A percentile compares a stretch with the other conserved stretches of the same genome.
Conservation (phyloP, 2,888 invertebrate species). For the Epinotia nisella region DNA sequence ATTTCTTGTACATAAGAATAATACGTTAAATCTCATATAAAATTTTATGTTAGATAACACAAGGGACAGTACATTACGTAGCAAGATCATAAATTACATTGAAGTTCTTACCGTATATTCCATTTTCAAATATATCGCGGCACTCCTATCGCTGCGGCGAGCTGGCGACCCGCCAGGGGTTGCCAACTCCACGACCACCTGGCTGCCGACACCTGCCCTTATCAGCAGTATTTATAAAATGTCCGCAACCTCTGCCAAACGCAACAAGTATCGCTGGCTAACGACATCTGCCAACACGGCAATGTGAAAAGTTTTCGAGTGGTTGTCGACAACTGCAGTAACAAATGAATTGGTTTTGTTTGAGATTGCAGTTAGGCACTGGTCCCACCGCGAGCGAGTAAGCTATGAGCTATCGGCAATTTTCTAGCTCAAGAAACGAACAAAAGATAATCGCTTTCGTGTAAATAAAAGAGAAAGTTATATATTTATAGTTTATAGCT, state of each 20-base stretch:
- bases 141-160: constrained; percentile 6
- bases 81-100: not conserved
- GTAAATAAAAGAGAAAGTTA: no score
- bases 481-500: no score
- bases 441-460: no score
- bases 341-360: not conserved
- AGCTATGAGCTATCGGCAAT: no score
- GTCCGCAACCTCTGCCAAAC: constrained; percentile 27
- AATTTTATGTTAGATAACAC: no score
- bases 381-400: no score
- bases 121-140: not conserved
- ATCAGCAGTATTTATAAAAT: constrained; percentile 18
- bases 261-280: constrained; percentile 24
- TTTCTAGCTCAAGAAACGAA: no score
- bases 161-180: constrained; percentile 23
- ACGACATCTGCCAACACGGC: constrained; percentile 2
- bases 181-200: constrained; percentile 6
- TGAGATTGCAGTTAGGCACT: not conserved
- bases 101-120: not conserved
- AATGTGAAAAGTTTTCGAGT: not conserved
- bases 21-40: no score
- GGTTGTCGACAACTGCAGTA: not conserved
- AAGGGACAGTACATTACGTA: not conserved
- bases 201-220: constrained; percentile 18
- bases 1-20: no score